Evolutionary conservation across 2,113 vertebrate species (phyloP).

Genomic region (Thryonomys swinderianus): DNA sequence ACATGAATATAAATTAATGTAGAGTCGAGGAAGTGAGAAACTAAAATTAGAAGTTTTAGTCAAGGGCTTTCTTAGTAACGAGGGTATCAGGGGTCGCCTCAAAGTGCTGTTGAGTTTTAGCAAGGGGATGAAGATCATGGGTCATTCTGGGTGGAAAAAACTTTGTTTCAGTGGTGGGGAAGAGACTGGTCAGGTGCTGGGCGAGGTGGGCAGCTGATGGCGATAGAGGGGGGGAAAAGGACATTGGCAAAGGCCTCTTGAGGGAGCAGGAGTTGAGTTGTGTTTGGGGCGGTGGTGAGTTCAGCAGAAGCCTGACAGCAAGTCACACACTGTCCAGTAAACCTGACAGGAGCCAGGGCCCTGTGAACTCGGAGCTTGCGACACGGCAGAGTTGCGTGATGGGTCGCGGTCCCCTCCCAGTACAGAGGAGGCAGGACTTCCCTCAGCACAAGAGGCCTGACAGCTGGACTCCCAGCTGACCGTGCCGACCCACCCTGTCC

Average conservation of each 20-base stretch:
- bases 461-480: neutral
- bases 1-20: slow-evolving; percentile 14
- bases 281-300: slow-evolving; percentile 35
- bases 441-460: neutral
- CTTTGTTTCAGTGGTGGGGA: neutral
- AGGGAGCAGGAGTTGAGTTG: neutral
- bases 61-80: slow-evolving; percentile 12
- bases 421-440: neutral
- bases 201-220: neutral
- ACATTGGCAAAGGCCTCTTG: neutral
- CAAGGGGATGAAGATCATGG: neutral
- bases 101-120: neutral
- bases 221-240: neutral
- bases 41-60: neutral
- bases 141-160: neutral
- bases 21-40: slow-evolving; percentile 11
- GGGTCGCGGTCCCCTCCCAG: neutral
- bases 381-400: neutral
- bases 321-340: slow-evolving; percentile 46
- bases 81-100: neutral
- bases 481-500: neutral
- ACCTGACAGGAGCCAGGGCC: slow-evolving; percentile 62
- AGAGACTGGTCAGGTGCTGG: neutral
- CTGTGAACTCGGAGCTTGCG: neutral
- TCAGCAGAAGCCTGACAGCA: slow-evolving; percentile 48